Evolutionary conservation across 2,888 invertebrate genomes (phyloP).

Genomic region (Sipha maydis): DNA sequence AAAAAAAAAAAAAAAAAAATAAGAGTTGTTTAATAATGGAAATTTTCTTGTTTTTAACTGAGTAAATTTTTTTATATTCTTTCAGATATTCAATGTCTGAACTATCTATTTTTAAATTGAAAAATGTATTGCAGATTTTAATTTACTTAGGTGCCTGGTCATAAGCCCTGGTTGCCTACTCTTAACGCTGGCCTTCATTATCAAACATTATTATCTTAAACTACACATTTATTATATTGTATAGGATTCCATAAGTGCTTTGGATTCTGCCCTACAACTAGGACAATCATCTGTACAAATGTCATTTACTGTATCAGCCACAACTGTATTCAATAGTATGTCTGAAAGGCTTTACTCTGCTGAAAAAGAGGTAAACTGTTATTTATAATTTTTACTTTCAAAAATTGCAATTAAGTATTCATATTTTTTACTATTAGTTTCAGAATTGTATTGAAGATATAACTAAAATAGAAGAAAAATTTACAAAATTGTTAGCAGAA

Average conservation of each 20-base stretch:
- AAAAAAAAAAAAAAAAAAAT: no score
- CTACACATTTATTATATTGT: constrained; percentile 1
- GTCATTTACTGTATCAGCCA: constrained; percentile 29
- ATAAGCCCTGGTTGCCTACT: no score
- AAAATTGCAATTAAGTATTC: background rate
- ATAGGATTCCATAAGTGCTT: constrained; percentile 44
- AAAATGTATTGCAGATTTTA: no score
- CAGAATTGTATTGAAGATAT: constrained; percentile 30
- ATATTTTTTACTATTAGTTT: constrained; percentile 9
- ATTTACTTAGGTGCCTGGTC: no score
- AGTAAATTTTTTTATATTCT: no score
- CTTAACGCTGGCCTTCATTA: no score
- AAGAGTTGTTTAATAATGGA: no score
- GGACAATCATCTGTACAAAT: constrained; percentile 40
- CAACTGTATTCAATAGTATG: constrained; percentile 32
- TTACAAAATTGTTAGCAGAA: background rate
- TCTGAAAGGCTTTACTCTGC: constrained; percentile 43
- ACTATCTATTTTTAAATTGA: no score
- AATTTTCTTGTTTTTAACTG: no score
- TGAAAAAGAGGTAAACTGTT: constrained; percentile 26
- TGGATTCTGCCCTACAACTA: constrained; percentile 42
- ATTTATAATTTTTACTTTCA: background rate
- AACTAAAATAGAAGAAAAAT: constrained; percentile 41
- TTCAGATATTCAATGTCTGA: no score
- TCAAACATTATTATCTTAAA: background rate